A percentile compares a stretch with the other conserved stretches of the same genome.
phyloP scores from a whole-genome alignment of 2,113 vertebrate species.

The Hyaena hyaena region DNA sequence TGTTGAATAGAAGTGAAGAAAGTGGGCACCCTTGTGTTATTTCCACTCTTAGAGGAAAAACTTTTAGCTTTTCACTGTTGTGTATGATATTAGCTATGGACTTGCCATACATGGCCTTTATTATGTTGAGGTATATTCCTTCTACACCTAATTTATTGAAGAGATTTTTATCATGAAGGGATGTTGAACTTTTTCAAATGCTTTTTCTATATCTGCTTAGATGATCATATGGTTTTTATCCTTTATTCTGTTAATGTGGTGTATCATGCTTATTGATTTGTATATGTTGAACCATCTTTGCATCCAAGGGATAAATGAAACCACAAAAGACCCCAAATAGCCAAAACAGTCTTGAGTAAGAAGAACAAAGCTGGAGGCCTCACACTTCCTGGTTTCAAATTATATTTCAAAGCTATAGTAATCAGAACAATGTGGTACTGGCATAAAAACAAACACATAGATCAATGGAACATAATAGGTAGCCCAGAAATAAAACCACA shows the following conservation, averaged over 20 bases:
- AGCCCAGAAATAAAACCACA: neutral
- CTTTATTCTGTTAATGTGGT: neutral
- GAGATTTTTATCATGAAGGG: neutral
- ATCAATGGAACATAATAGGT: neutral
- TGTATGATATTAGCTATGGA: neutral
- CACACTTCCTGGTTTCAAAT: neutral
- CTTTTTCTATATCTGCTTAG: neutral
- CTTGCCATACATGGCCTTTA: neutral
- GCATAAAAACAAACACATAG: neutral
- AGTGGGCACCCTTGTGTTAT: neutral
- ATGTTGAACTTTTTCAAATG: neutral
- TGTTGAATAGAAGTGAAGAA: neutral
- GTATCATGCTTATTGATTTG: neutral
- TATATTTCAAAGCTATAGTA: neutral
- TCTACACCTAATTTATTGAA: neutral
- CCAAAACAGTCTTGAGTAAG: neutral
- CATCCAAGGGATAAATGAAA: neutral
- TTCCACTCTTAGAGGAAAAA: neutral
- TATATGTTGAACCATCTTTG: neutral
- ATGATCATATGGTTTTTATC: neutral
- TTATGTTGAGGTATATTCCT: neutral
- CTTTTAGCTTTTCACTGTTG: neutral
- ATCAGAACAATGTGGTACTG: neutral
- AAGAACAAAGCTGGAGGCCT: neutral
- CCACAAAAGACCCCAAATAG: neutral